Evolutionary conservation across 2,113 vertebrate genomes (phyloP), one percentile per base, ranked within the genome.

Genomic region (Microtus pennsylvanicus): DNA sequence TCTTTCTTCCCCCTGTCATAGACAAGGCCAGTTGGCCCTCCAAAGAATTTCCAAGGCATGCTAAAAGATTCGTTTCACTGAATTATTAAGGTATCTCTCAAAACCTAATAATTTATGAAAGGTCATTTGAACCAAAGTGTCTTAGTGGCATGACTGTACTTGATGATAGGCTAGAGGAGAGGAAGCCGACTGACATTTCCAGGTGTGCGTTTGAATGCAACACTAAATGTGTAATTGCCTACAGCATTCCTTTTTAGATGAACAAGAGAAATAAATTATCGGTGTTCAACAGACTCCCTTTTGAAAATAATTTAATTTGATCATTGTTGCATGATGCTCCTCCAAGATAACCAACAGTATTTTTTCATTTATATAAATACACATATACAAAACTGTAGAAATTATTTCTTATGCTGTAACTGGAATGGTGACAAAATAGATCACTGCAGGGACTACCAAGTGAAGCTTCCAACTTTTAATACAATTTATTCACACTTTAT

Each of bases 201-300:
- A 61, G 81, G 87, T 92, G 30, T 88, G 86, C 63, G 89, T 5
- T 94, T 28, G 86, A 82, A 13, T 78, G 30, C 61, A 75, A 13
- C 47, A 91, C 4, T 90, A 47, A 95, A 9, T 70, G 19, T 24
- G 22, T 76, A 47, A 82, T 83, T 77, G 93, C 58, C 72, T 81
- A n/a, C 52, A 86, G 42, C 76, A 94, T 87, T 82, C 14, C 63
- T 63, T 72, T 74, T 83, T 3, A 94, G 70, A 89, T 63, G 85
- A 96, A 75, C 3, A 88, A 65, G 28, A 94, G 78, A 58, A n/a
- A 58, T 24, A 67, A 72, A 67, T 24, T 26, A 65, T 70, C 19
- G 17, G 16, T 90, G 21, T 94, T 96, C 65, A 85, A 94, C 8
- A 76, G 69, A 74, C 87, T 58, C 67, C 55, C 4, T 11, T n/a